Conservation (phyloP, 2,888 invertebrate genomes). For the Synanthedon myopaeformis region DNA sequence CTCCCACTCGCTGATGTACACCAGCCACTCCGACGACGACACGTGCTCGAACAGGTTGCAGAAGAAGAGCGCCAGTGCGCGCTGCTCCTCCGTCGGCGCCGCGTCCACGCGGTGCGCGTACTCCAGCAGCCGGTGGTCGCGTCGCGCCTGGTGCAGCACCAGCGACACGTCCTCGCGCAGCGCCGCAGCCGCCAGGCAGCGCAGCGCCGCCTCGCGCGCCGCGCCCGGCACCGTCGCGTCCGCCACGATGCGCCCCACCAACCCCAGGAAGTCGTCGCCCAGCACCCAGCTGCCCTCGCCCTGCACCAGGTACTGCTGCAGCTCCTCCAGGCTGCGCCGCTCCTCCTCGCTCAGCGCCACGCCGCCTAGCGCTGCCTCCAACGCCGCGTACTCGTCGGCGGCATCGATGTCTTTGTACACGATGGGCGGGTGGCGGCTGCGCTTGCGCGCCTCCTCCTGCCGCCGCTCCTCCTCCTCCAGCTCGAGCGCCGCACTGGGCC, state of each 20-base stretch:
- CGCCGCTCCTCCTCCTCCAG: conserved; percentile 72
- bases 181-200: conserved; percentile 81
- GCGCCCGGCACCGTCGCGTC: conserved; percentile 70
- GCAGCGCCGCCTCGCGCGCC: conserved; percentile 75
- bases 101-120: conserved; percentile 85
- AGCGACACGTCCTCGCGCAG: conserved; percentile 91
- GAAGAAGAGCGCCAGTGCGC: conserved; percentile 81
- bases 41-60: conserved; percentile 91
- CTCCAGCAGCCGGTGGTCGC: conserved; percentile 89
- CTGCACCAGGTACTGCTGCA: conserved; percentile 88
- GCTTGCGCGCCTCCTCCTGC: conserved; percentile 77
- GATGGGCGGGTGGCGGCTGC: conserved; percentile 82
- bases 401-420: conserved; percentile 81
- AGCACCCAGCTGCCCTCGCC: conserved; percentile 94
- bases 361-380: conserved; percentile 74
- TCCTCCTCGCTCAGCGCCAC: conserved; percentile 82
- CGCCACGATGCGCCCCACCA: conserved; percentile 71
- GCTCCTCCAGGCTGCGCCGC: conserved; percentile 80
- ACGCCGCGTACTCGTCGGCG: conserved; percentile 78
- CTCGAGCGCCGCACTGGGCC: conserved; percentile 41
- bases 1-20: conserved; percentile 95
- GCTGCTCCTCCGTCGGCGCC: conserved; percentile 80
- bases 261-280: conserved; percentile 84
- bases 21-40: conserved; percentile 90
- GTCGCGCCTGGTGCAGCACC: conserved; percentile 89